Evolutionary conservation across 2,797 vertebrate genomes (phyloP), one percentile per base, ranked within the genome.

Genomic region (Sebastes minor): DNA sequence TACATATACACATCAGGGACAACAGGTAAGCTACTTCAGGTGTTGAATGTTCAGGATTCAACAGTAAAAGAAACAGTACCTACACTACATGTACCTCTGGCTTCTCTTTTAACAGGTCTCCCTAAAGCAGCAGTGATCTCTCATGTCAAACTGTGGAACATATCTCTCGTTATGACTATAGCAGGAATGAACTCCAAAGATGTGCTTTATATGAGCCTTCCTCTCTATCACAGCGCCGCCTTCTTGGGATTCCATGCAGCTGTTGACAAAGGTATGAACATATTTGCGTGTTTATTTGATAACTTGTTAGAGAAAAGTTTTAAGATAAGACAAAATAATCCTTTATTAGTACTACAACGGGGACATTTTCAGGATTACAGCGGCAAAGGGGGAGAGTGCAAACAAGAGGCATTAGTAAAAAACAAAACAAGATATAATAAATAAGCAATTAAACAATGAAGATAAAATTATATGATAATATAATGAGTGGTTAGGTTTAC

Each of bases 1-100:
- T 97, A 96, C 78, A 96, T 98, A 60, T 98, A 97, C 89, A 98
- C 97, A 27, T 98, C 97, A 20, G 97, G 97, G 60, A 98, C 97
- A 49, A 98, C 97, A 94, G 97, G 97, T 98, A 90, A 85, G 12
- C 14, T n/a, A 2, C 42, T 61, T 33, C 23, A 28, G 35, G 6
- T 28, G 42, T 35, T 9, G 7, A 7, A 61, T 30, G 12, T 65
- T 46, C 12, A 33, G 1, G 4, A 53, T 28, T n/a, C 7, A 28
- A 32, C 56, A 28, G 3, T 22, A 0, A 27, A 52, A 6, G 4
- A 28, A 46, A 60, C 12, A 0, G 23, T 1, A 2, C 2, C 25
- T 2, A 1, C 23, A 35, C 2, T 2, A 20, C 5, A 10, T 28
- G 8, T 20, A 52, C 8, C 1, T 80, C 8, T 71, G 56, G 16